Evolutionary conservation across 2,113 vertebrate genomes (phyloP), one percentile per base, ranked within the genome.

Genomic region (Oryzias celebensis): DNA sequence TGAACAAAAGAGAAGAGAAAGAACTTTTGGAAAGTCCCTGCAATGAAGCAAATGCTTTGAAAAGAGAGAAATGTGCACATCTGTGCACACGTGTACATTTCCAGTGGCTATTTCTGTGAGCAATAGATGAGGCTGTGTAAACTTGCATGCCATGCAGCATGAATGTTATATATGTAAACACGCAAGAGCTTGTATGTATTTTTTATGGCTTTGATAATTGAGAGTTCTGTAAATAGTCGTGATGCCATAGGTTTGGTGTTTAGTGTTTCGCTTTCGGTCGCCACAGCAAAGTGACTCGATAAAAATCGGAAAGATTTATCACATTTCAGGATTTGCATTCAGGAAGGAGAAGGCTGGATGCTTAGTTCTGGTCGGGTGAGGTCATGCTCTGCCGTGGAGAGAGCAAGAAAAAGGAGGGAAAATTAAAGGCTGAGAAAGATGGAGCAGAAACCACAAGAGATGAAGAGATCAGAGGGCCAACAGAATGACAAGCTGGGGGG

Each of bases 241-340:
- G 85, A 84, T 85, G 86, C 76, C 87, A 86, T 89, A 87, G 86
- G 90, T 91, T 88, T 74, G 50, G 84, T 86, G 89, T 89, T 90
- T 87, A 73, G 86, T 89, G 89, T 91, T 92, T 91, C 80, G 86
- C 80, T 73, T 88, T 90, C 44, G 72, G 90, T 92, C 89, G 72
- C 89, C 90, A 91, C 91, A 91, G 90, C 90, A 91, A 90, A 90
- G 88, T 78, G 87, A 84, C 81, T 65, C 82, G 91, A 92, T 92
- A 92, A 86, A 85, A 92, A 92, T 92, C 91, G 62, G 78, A 85
- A 86, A 80, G 89, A 91, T 91, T 91, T 90, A 92, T 92, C 90
- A 90, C 85, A 84, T 91, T 90, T 85, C 71, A 71, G 75, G 70
- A 91, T 92, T 92, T 92, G 91, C 90, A 92, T 91, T 89, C 88